Conservation (phyloP, 2,888 invertebrate genomes). For the Helicoverpa assulta region DNA sequence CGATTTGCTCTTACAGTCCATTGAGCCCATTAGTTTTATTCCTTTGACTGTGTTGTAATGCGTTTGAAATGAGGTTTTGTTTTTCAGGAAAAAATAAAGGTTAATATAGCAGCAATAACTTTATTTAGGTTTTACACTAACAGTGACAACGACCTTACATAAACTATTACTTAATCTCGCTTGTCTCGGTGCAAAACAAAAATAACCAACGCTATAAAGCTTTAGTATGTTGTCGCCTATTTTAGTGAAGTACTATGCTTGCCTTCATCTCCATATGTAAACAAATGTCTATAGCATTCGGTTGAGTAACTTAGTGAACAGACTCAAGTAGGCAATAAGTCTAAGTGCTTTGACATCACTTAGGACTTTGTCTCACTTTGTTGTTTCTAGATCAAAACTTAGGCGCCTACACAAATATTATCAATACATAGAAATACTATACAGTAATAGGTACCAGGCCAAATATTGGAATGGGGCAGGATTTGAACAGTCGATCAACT, state of each 20-base stretch:
- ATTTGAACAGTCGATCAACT: neutral
- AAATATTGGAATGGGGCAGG: no score
- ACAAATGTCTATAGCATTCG: neutral
- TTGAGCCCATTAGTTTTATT: constrained; percentile 47
- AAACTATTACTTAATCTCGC: no score
- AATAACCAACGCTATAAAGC: neutral
- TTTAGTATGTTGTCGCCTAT: neutral
- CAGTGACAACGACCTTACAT: neutral
- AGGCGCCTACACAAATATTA: constrained; percentile 6
- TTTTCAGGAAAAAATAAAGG: constrained; percentile 7
- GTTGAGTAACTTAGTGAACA: constrained; percentile 13
- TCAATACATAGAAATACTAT: no score
- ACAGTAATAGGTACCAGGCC: no score
- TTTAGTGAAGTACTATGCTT: neutral
- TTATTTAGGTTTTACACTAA: constrained; percentile 3
- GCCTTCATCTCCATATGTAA: neutral
- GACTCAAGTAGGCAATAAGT: constrained; percentile 16
- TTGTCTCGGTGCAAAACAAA: no score
- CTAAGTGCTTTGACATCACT: constrained; percentile 34
- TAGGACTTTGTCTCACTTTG: constrained; percentile 9
- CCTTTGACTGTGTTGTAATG: constrained; percentile 28
- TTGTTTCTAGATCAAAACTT: constrained; percentile 11
- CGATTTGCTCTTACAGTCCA: constrained; percentile 50
- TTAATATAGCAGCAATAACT: constrained; percentile 7
- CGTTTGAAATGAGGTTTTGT: constrained; percentile 30